Evolutionary conservation across 2,797 vertebrate species (phyloP), one percentile per base, ranked within the genome.

Genomic region (Chaetodon trifasciatus): DNA sequence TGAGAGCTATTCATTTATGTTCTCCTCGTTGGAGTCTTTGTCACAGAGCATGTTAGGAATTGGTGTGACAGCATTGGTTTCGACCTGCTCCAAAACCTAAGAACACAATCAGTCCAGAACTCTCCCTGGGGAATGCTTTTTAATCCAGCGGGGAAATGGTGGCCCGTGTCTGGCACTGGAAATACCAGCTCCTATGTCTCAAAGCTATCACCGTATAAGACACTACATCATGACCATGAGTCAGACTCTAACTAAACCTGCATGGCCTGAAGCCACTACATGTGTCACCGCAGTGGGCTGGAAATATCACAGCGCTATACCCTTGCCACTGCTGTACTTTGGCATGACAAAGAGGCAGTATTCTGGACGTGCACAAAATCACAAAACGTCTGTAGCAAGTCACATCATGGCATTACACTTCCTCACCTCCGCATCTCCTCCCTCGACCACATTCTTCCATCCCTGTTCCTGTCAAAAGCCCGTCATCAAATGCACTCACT

Each of bases 241-340:
- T 93, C 92, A 93, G 92, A 79, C 88, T 93, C 92, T 86, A 94
- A 93, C 92, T 92, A 92, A 93, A 93, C 91, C 91, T 88, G 90
- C 91, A 86, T 92, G 89, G 91, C 94, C 94, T 62, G 83, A 50
- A 93, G 93, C 85, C 78, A 86, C 83, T 88, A 88, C 92, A 92
- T 93, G 92, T 93, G 90, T 94, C 92, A 93, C 85, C 0, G 76
- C 85, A 86, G 83, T 70, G 9, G 76, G 80, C 88, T 90, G 88
- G 88, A 94, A 92, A 94, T 92, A 92, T 93, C 91, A 88, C 79
- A 79, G 85, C 46, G 37, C 80, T 88, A 47, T 88, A 91, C 89
- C 79, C 88, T 90, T 84, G 91, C 93, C 86, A 86, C 65, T 3
- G 71, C 83, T 87, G 85, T 89, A 89, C 88, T 91, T 91, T 86